These are phyloP conservation scores for Electrona antarctica DNA, from an alignment of 2,113 vertebrate species.

Conservation along the genomic window DNA sequence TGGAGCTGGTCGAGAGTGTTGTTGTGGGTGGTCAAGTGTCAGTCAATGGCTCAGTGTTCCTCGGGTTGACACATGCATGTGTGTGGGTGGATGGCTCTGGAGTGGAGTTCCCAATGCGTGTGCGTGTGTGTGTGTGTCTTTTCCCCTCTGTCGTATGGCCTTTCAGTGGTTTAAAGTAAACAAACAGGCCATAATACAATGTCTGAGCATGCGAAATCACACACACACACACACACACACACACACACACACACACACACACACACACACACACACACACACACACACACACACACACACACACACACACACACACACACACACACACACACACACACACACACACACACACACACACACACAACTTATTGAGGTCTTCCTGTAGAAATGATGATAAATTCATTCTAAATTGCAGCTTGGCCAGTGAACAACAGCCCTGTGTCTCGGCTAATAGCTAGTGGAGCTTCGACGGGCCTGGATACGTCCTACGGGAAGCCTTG, in stretches of 20 bases:
- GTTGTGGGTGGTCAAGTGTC: constrained; percentile 28
- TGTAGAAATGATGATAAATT: constrained; percentile 9
- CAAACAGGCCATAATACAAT: background rate
- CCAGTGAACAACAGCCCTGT: constrained; percentile 35
- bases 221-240: background rate
- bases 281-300: background rate
- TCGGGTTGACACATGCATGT: constrained; percentile 29
- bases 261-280: background rate
- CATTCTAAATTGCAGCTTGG: background rate
- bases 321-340: background rate
- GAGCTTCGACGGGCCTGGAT: constrained; percentile 19
- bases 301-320: background rate
- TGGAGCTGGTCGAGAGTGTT: background rate
- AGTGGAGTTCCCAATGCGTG: constrained; percentile 1
- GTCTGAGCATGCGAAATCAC: background rate
- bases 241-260: background rate
- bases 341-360: background rate
- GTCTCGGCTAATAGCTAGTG: constrained; percentile 35
- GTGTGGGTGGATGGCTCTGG: constrained; percentile 38
- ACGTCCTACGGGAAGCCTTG: constrained; percentile 23
- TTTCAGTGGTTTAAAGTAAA: too few relatives aligned
- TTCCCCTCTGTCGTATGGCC: too few relatives aligned
- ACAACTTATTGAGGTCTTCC: background rate
- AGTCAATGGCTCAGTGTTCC: constrained; percentile 22
- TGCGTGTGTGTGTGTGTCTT: too few relatives aligned